phyloP scores from a whole-genome alignment of 2,797 vertebrate genomes.

The Phoebastria nigripes region DNA sequence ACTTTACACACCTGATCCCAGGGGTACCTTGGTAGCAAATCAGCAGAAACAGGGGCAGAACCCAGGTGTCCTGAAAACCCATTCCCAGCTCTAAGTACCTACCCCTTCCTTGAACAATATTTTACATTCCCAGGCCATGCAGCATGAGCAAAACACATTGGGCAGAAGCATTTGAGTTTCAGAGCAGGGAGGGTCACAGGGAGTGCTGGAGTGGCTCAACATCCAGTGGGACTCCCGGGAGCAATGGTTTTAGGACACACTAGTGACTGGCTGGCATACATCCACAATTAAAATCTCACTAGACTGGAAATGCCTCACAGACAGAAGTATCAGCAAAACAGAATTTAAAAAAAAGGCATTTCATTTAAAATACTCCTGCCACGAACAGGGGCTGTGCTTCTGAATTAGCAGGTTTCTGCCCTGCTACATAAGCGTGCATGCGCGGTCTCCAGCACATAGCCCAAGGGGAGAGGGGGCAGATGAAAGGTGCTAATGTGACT shows the following conservation, averaged over 20 bases:
- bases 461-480: neutral
- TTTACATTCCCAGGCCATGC: neutral
- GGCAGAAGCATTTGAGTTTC: neutral
- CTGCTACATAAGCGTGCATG: accelerated
- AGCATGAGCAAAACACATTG: neutral
- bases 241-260: constrained; percentile 11
- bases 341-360: constrained; percentile 18
- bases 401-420: constrained; percentile 22
- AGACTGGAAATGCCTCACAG: constrained; percentile 67
- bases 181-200: neutral
- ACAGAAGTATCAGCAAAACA: constrained; percentile 65
- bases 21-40: neutral
- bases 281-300: constrained; percentile 61
- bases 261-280: constrained; percentile 46
- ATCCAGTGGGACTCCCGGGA: neutral
- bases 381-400: neutral
- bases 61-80: neutral
- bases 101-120: neutral
- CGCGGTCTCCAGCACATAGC: neutral
- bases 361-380: constrained; percentile 16
- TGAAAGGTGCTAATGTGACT: neutral
- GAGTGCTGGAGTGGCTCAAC: neutral
- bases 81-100: neutral
- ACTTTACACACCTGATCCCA: neutral
- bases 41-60: neutral